Evolutionary conservation across 2,888 invertebrate species (phyloP).

Genomic region (Cylloceria caligata): DNA sequence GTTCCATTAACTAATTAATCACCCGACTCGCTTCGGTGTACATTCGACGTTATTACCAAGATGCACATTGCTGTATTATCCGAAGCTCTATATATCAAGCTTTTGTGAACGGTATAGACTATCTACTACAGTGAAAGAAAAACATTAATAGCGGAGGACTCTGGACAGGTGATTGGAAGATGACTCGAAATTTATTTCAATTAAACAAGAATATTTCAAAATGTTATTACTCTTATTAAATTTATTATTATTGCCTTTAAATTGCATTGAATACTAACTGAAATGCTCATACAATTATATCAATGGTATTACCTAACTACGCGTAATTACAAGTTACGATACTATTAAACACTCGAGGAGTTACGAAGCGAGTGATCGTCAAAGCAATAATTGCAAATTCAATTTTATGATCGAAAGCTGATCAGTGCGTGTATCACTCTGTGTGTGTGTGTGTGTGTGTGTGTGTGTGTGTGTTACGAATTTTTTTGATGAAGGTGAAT

Average conservation of each 20-base stretch:
- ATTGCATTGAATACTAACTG: not conserved
- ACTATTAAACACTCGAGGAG: slow-evolving; percentile 37
- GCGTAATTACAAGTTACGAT: not conserved
- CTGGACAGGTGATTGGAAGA: slow-evolving; percentile 2
- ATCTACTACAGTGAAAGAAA: slow-evolving; percentile 1
- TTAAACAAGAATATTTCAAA: not conserved
- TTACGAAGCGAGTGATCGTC: slow-evolving; percentile 58
- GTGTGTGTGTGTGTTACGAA: slow-evolving; percentile 32
- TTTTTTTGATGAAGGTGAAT: slow-evolving; percentile 32
- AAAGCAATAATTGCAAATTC: slow-evolving; percentile 31
- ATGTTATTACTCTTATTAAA: not conserved
- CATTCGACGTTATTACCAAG: slow-evolving; percentile 54
- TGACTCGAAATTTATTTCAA: slow-evolving; percentile 5
- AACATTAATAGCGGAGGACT: slow-evolving; percentile 1
- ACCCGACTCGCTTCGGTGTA: slow-evolving; percentile 18
- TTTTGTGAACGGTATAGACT: not conserved
- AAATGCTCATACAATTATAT: not conserved
- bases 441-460: slow-evolving; percentile 39
- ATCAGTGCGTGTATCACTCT: slow-evolving; percentile 41
- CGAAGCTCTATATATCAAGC: slow-evolving; percentile 24
- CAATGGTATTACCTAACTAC: not conserved
- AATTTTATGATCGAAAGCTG: slow-evolving; percentile 10
- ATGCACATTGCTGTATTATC: slow-evolving; percentile 19
- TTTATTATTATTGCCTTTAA: slow-evolving; percentile 17
- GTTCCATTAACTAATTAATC: slow-evolving; percentile 65